Percentiles rank a stretch among this genome's conserved stretches.
These are phyloP conservation scores for Scaptomyza montana DNA, from an alignment of 1,140 invertebrate species.

Conservation along the genomic window DNA sequence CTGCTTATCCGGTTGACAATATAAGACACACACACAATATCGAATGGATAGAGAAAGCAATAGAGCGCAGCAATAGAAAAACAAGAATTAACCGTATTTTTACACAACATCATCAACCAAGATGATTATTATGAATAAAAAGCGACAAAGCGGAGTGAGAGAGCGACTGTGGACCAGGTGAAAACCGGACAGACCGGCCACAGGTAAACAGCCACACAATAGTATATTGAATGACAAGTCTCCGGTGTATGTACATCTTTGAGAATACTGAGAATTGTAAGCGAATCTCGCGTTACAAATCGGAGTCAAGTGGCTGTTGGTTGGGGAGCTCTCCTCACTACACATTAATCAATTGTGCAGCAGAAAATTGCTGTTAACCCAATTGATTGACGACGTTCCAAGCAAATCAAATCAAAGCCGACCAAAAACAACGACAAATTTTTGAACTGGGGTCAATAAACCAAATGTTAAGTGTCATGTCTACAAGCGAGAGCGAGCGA, in stretches of 20 bases:
- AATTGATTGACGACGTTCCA: slow-evolving; percentile 58
- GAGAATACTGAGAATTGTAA: slow-evolving; percentile 23
- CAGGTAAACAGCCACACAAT: slow-evolving; percentile 31
- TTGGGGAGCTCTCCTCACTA: slow-evolving; percentile 15
- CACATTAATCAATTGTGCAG: slow-evolving; percentile 71
- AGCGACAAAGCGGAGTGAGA: slow-evolving; percentile 40
- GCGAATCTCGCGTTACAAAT: slow-evolving; percentile 30
- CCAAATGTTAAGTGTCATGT: slow-evolving; percentile 42
- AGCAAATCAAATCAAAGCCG: slow-evolving; percentile 43
- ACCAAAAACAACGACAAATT: slow-evolving; percentile 19
- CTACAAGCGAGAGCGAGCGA: slow-evolving; percentile 11
- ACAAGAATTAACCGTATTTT: slow-evolving; percentile 75
- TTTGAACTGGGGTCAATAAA: slow-evolving; percentile 58
- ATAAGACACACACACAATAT: slow-evolving; percentile 27
- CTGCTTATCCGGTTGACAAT: slow-evolving; percentile 68
- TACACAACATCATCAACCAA: slow-evolving; percentile 44
- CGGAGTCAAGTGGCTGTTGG: slow-evolving; percentile 14
- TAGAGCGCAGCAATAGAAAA: slow-evolving; percentile 37
- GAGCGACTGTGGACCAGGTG: slow-evolving; percentile 33
- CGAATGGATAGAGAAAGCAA: slow-evolving; percentile 65
- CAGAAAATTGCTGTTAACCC: slow-evolving; percentile 59
- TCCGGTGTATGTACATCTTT: slow-evolving; percentile 12
- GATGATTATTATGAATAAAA: slow-evolving; percentile 79
- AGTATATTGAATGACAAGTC: slow-evolving; percentile 49
- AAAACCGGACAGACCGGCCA: slow-evolving; percentile 66